These are phyloP conservation scores for Drosophila sucinea DNA, from an alignment of 1,140 invertebrate genomes.

Conservation along the genomic window DNA sequence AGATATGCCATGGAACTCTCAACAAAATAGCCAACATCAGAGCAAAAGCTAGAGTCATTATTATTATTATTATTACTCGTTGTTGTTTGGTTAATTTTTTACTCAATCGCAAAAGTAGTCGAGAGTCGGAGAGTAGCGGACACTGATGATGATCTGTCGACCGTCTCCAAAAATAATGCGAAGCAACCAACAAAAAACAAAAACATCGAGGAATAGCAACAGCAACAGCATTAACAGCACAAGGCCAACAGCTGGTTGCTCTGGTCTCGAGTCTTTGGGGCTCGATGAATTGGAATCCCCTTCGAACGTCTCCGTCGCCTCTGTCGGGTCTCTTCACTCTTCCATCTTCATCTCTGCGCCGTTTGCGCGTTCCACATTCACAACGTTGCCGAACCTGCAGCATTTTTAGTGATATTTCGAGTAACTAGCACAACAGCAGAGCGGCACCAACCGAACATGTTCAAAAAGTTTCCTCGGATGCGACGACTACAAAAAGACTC, in stretches of 20 bases:
- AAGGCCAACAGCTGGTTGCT: conserved; percentile 62
- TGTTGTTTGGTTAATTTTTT: conserved; percentile 52
- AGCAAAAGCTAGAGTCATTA: conserved; percentile 41
- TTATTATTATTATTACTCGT: conserved; percentile 13
- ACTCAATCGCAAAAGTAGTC: conserved; percentile 28
- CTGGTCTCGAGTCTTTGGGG: conserved; percentile 35
- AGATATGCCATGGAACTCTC: conserved; percentile 24
- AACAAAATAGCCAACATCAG: conserved; percentile 26
- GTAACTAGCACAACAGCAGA: conserved; percentile 62
- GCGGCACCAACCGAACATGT: conserved; percentile 67
- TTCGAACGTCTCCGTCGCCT: conserved; percentile 7
- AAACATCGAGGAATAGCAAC: conserved; percentile 37
- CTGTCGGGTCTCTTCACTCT: conserved; percentile 11
- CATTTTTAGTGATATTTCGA: conserved; percentile 74
- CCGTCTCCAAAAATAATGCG: conserved; percentile 62
- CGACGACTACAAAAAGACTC: conserved; percentile 50
- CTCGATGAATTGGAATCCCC: conserved; percentile 13
- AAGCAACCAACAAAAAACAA: conserved; percentile 26
- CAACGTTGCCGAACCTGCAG: conserved; percentile 54
- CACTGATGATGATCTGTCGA: conserved; percentile 21
- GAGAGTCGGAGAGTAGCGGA: conserved; percentile 32
- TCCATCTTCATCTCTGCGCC: conserved; percentile 32
- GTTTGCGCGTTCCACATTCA: conserved; percentile 55
- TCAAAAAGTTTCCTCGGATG: conserved; percentile 72
- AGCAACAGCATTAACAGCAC: conserved; percentile 57